These are phyloP conservation scores for Nysson spinosus DNA, from an alignment of 2,888 invertebrate species.

Conservation along the genomic window DNA sequence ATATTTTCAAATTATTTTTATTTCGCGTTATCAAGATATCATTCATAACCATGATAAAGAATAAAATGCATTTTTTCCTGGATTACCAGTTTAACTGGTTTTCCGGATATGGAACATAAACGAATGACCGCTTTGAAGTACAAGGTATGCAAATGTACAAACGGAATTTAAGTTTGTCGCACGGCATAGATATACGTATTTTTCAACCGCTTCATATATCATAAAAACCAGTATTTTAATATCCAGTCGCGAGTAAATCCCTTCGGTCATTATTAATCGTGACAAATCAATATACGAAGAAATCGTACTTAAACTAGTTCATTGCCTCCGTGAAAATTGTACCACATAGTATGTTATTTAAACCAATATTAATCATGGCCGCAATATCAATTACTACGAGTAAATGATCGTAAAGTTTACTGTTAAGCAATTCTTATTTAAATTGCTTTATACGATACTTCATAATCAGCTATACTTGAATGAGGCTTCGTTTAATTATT, in stretches of 20 bases:
- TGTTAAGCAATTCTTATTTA: too few species aligned
- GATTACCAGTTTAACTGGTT: constrained; percentile 48
- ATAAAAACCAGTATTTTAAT: constrained; percentile 43
- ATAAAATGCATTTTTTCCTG: constrained; percentile 18
- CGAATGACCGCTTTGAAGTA: constrained; percentile 18
- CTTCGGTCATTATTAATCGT: constrained; percentile 14
- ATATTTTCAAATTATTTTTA: neutral
- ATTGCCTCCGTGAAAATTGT: too few species aligned
- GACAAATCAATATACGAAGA: neutral
- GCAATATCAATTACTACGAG: too few species aligned
- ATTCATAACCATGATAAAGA: neutral
- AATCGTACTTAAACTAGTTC: too few species aligned
- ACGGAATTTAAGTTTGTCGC: constrained; percentile 30
- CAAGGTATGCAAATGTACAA: constrained; percentile 14
- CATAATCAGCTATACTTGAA: too few species aligned
- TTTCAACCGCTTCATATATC: constrained; percentile 32
- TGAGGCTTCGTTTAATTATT: too few species aligned
- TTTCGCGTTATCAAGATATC: neutral
- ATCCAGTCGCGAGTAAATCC: constrained; percentile 11
- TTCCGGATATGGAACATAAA: constrained; percentile 43
- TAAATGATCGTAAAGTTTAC: too few species aligned
- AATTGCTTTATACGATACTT: too few species aligned
- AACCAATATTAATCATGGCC: too few species aligned
- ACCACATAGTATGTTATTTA: too few species aligned
- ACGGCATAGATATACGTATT: constrained; percentile 28